phyloP scores from a whole-genome alignment of 2,797 vertebrate genomes.

The Kryptolebias ocellatus region DNA sequence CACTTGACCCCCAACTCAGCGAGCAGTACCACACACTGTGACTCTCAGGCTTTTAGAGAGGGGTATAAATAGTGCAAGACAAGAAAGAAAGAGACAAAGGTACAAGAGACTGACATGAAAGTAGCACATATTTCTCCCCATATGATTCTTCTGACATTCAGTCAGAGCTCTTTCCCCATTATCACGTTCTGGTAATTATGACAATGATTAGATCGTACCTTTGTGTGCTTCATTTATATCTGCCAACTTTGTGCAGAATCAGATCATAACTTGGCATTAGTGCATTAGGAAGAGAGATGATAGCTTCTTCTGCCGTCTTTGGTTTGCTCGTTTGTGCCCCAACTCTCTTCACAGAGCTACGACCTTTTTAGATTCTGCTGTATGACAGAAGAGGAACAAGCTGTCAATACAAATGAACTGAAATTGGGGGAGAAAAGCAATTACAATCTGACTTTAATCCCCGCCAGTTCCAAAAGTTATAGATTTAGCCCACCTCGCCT shows the following conservation, averaged over 20 bases:
- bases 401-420: slow-evolving; percentile 76
- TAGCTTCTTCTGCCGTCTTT: slow-evolving; percentile 35
- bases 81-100: slow-evolving; percentile 30
- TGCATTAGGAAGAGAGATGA: slow-evolving; percentile 49
- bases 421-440: slow-evolving; percentile 60
- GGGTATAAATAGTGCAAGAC: slow-evolving; percentile 48
- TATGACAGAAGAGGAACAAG: slow-evolving; percentile 66
- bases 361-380: slow-evolving; percentile 53
- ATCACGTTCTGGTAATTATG: slow-evolving; percentile 57
- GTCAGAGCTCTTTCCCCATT: slow-evolving; percentile 48
- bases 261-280: slow-evolving; percentile 60
- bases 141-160: slow-evolving; percentile 60
- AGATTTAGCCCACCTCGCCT: slow-evolving; percentile 63
- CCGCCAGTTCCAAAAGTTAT: slow-evolving; percentile 65
- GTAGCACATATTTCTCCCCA: slow-evolving; percentile 18
- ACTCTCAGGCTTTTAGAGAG: slow-evolving; percentile 43
- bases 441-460: slow-evolving; percentile 78
- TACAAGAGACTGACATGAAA: slow-evolving; percentile 18
- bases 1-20: slow-evolving; percentile 72
- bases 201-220: slow-evolving; percentile 53
- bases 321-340: slow-evolving; percentile 24
- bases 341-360: slow-evolving; percentile 61
- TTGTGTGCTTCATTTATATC: slow-evolving; percentile 39
- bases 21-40: slow-evolving; percentile 59
- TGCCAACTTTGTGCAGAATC: slow-evolving; percentile 29